Percentiles rank a stretch among this genome's conserved stretches.
Conservation (phyloP, 2,888 invertebrate genomes). For the Leistus spinibarbis region DNA sequence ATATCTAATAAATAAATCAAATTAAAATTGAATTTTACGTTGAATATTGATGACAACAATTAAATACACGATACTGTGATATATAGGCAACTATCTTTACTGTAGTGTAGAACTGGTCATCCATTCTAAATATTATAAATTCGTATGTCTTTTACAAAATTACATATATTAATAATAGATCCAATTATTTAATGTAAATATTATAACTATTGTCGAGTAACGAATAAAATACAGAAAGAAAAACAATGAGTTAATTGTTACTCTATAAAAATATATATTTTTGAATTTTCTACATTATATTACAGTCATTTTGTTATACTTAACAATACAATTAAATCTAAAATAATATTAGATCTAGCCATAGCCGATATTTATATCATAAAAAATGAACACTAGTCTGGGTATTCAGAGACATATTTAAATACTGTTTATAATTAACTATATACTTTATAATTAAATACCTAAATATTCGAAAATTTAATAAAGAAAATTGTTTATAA, state of each 20-base stretch:
- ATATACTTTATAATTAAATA: no score
- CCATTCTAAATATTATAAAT: no score
- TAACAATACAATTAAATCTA: conserved; percentile 3
- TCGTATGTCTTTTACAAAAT: background rate
- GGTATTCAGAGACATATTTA: background rate
- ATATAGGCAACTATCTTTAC: background rate
- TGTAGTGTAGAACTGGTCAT: background rate
- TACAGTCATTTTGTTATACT: conserved; percentile 29
- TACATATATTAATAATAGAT: background rate
- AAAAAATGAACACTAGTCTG: background rate
- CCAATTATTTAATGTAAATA: background rate
- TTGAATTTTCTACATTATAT: conserved; percentile 15
- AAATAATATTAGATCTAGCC: conserved; percentile 6
- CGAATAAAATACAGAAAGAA: background rate
- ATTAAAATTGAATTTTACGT: no score
- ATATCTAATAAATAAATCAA: no score
- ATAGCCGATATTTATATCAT: background rate
- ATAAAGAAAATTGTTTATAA: background rate
- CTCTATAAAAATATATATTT: conserved; percentile 28
- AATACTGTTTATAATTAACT: background rate
- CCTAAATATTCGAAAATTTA: no score
- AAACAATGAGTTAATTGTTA: background rate
- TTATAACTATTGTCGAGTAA: background rate
- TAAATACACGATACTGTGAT: no score
- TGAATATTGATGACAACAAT: no score